Percentiles rank a stretch among this genome's conserved stretches.
Conservation (phyloP, 2,888 invertebrate genomes). For the Asteroscopus sphinx region DNA sequence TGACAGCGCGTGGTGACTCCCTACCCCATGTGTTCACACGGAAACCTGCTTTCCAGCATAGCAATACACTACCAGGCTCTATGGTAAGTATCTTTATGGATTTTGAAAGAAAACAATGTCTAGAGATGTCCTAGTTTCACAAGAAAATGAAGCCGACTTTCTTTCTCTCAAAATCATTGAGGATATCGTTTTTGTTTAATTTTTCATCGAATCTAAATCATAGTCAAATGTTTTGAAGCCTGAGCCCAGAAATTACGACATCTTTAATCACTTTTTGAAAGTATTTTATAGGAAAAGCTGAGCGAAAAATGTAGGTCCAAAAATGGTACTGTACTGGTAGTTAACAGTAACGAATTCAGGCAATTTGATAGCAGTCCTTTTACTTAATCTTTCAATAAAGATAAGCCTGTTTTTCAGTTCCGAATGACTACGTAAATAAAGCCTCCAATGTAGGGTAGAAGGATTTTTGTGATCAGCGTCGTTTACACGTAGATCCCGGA, state of each 20-base stretch:
- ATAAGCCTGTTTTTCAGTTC: conserved; percentile 20
- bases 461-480: conserved; percentile 21
- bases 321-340: neutral
- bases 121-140: neutral
- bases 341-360: conserved; percentile 1
- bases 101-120: neutral
- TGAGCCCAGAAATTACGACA: too few species aligned
- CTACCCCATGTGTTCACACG: conserved; percentile 81
- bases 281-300: too few species aligned
- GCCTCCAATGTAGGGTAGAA: conserved; percentile 13
- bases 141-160: too few species aligned
- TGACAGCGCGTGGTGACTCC: conserved; percentile 55
- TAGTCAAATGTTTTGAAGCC: too few species aligned
- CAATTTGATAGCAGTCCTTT: too few species aligned
- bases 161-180: too few species aligned
- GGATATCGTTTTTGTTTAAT: too few species aligned
- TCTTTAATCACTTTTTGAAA: too few species aligned
- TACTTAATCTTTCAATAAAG: neutral
- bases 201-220: too few species aligned
- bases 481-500: conserved; percentile 25
- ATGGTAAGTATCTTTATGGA: conserved; percentile 63
- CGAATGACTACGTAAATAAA: conserved; percentile 12
- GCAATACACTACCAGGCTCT: conserved; percentile 57
- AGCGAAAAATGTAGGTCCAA: neutral
- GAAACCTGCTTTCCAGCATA: conserved; percentile 72